A percentile compares a stretch with the other conserved stretches of the same genome.
Conservation (phyloP, 2,113 vertebrate species). For the Corythoichthys intestinalis region DNA sequence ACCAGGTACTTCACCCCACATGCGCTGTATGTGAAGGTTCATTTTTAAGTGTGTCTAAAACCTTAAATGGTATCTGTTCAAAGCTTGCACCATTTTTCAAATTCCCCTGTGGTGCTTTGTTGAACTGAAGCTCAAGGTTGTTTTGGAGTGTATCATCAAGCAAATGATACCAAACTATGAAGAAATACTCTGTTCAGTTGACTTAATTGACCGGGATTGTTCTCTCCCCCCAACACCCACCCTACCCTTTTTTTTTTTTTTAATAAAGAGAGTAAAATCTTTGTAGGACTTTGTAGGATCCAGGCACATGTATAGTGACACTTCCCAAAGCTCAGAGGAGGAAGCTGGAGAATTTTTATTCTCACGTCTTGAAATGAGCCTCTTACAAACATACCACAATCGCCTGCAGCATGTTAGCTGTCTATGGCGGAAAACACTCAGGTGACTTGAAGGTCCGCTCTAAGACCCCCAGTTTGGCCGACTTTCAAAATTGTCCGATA, state of each 20-base stretch:
- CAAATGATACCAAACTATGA: constrained; percentile 33
- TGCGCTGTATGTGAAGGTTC: constrained; percentile 22
- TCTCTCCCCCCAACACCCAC: too few species aligned
- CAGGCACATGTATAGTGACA: constrained; percentile 1
- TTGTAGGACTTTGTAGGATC: neutral
- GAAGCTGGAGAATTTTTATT: constrained; percentile 51
- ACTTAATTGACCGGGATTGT: constrained; percentile 39
- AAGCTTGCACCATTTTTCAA: constrained; percentile 27
- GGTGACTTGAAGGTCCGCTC: too few species aligned
- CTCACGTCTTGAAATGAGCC: constrained; percentile 19
- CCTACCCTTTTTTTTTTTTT: neutral
- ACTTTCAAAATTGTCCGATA: too few species aligned
- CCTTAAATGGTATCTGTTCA: constrained; percentile 15
- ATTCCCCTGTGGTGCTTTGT: constrained; percentile 14
- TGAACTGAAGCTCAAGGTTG: constrained; percentile 49
- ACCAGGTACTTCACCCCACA: constrained; percentile 10
- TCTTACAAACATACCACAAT: constrained; percentile 25
- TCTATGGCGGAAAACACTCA: neutral
- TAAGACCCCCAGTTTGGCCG: too few species aligned
- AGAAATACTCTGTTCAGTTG: constrained; percentile 28
- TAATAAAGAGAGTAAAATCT: neutral
- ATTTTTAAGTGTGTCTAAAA: constrained; percentile 20
- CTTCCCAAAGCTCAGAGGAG: constrained; percentile 37
- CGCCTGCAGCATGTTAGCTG: neutral
- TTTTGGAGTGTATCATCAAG: constrained; percentile 38